Conservation (phyloP, 2,888 invertebrate species). For the Hymenopus coronatus region DNA sequence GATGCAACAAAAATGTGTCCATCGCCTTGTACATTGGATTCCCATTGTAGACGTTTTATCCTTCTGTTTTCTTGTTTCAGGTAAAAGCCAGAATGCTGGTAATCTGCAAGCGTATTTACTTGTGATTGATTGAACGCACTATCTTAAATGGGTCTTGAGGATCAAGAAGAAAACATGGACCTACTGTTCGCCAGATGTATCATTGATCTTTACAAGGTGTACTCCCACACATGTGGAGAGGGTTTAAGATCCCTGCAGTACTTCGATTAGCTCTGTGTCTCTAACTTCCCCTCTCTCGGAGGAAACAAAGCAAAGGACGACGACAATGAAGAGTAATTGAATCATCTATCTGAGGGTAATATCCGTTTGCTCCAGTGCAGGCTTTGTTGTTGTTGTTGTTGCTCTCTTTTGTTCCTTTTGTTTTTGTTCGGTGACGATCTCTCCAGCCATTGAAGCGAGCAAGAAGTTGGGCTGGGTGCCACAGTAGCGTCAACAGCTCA, state of each 20-base stretch:
- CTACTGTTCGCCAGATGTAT: background rate
- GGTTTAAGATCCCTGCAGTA: background rate
- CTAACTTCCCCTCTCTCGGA: background rate
- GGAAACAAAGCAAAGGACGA: background rate
- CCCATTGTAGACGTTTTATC: too few species aligned
- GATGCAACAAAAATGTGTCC: too few species aligned
- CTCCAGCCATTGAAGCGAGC: background rate
- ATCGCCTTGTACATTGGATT: too few species aligned
- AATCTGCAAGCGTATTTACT: too few species aligned
- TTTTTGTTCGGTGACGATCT: background rate
- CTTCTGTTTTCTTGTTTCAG: too few species aligned
- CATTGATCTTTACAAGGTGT: background rate
- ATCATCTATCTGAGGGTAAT: slow-evolving; percentile 22
- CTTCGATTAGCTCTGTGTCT: slow-evolving; percentile 6
- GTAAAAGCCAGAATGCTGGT: too few species aligned
- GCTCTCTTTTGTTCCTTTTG: background rate
- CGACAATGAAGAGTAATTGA: slow-evolving; percentile 24
- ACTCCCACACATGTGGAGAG: background rate
- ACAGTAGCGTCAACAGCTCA: background rate
- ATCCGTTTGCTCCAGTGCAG: background rate
- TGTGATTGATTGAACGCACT: too few species aligned
- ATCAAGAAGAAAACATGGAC: too few species aligned
- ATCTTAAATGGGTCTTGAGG: too few species aligned
- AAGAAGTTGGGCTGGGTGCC: background rate
- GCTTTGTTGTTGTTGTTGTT: background rate